phyloP scores from a whole-genome alignment of 35 echinoderm and acorn worm genomes.

The Antedon bifida region DNA sequence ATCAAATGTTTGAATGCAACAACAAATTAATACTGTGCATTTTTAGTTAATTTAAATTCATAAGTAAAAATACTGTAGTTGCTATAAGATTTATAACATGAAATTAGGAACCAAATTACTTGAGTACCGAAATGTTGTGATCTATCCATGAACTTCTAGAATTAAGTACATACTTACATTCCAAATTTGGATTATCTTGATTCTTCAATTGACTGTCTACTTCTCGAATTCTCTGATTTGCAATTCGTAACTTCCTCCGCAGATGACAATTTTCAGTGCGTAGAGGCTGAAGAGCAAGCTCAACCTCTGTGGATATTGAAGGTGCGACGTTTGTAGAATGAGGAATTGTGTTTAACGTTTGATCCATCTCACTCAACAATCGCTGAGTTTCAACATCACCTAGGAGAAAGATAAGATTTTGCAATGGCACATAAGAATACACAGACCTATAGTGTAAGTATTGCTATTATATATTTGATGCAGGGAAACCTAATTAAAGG shows the following conservation, averaged over 20 bases:
- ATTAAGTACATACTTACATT: constrained; percentile 9
- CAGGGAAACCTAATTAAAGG: too few relatives aligned
- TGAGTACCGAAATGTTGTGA: too few relatives aligned
- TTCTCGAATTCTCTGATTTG: constrained; percentile 59
- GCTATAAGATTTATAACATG: too few relatives aligned
- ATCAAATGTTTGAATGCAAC: too few relatives aligned
- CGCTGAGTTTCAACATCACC: constrained; percentile 42
- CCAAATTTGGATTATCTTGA: constrained; percentile 15
- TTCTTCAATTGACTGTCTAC: constrained; percentile 10
- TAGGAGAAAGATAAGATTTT: constrained; percentile 11
- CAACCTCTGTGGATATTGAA: constrained; percentile 46
- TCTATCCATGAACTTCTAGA: too few relatives aligned
- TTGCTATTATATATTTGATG: too few relatives aligned
- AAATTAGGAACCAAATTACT: too few relatives aligned
- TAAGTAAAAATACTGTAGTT: too few relatives aligned
- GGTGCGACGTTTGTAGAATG: constrained; percentile 30
- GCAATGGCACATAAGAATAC: neutral
- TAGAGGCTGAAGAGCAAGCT: constrained; percentile 71
- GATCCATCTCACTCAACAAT: constrained; percentile 43
- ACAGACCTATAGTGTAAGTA: too few relatives aligned
- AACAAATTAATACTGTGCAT: too few relatives aligned
- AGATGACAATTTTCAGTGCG: constrained; percentile 78
- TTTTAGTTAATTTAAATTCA: too few relatives aligned
- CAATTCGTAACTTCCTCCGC: constrained; percentile 56
- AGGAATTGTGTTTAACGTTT: constrained; percentile 58